Percentiles rank a stretch among this genome's conserved stretches.
Conservation (phyloP, 30 jellyfish, hydroid and myxozoan genomes). For the Euphysa ruthae region DNA sequence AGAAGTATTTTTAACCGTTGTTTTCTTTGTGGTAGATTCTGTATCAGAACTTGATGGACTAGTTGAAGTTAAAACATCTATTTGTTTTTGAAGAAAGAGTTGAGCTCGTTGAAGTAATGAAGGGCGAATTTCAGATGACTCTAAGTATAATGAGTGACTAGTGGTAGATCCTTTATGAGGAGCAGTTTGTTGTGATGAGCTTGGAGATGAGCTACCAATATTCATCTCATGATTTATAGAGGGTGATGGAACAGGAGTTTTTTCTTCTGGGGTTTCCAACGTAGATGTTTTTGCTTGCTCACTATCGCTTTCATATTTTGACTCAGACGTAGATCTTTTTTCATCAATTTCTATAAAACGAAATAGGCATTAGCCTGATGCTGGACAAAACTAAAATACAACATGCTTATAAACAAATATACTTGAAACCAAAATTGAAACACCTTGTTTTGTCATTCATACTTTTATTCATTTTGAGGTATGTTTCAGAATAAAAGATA, state of each 20-base stretch:
- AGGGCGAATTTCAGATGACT: constrained; percentile 23
- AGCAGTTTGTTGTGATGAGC: neutral
- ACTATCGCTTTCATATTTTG: no score
- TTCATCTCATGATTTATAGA: neutral
- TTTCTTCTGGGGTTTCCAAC: constrained; percentile 16
- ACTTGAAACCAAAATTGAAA: no score
- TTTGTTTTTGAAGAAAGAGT: constrained; percentile 73
- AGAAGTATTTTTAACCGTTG: constrained; percentile 40
- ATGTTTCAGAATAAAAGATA: no score
- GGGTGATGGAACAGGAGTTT: constrained; percentile 45
- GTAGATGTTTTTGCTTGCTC: no score
- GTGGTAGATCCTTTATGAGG: neutral
- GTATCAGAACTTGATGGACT: constrained; percentile 30
- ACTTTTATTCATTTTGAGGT: no score
- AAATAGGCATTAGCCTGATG: no score
- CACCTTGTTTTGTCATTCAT: no score
- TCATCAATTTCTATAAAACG: no score
- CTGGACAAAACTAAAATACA: no score
- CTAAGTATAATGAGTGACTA: neutral
- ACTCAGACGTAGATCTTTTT: no score
- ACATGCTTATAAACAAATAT: no score
- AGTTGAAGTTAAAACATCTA: constrained; percentile 42
- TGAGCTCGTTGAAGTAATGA: constrained; percentile 86
- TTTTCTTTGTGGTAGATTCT: constrained; percentile 5
- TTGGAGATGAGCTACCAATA: neutral